Evolutionary conservation across 2,888 invertebrate species (phyloP).

Genomic region (Dinocampus coccinellae): DNA sequence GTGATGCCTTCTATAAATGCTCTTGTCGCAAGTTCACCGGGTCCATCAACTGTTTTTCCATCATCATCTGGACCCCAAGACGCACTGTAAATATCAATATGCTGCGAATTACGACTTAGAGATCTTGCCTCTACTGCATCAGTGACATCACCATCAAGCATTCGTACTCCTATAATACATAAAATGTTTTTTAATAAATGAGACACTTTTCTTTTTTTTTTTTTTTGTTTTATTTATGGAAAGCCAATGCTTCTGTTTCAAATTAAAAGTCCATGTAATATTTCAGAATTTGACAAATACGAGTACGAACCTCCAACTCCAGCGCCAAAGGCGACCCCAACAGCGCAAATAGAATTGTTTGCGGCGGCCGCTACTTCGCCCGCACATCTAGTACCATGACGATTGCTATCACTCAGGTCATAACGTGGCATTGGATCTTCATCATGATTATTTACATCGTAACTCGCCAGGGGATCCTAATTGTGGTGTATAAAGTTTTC

Average conservation of each 20-base stretch:
- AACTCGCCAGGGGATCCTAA: constrained; percentile 94
- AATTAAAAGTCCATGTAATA: not conserved
- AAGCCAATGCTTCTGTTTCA: not conserved
- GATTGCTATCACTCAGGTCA: constrained; percentile 96
- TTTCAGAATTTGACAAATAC: not conserved
- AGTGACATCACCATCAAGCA: constrained; percentile 98
- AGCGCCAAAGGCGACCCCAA: constrained; percentile 96
- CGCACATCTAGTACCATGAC: constrained; percentile 95
- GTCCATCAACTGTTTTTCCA: constrained; percentile 98
- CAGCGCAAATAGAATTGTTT: constrained; percentile 95
- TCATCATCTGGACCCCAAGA: constrained; percentile 99
- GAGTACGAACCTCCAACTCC: constrained; percentile 83
- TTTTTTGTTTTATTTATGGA: no score
- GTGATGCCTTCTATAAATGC: constrained; percentile 97
- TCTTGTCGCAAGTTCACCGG: constrained; percentile 92
- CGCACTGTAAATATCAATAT: constrained; percentile 98
- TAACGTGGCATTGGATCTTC: constrained; percentile 97
- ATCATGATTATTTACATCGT: constrained; percentile 97
- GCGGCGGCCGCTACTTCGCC: constrained; percentile 98
- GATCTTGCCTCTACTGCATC: constrained; percentile 98
- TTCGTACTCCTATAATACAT: constrained; percentile 92
- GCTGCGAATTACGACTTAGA: constrained; percentile 92
- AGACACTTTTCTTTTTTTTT: not conserved
- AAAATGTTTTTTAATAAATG: no score
- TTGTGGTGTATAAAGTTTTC: not conserved